These are phyloP conservation scores for Tapirus terrestris DNA, from an alignment of 2,113 vertebrate species.

Conservation along the genomic window DNA sequence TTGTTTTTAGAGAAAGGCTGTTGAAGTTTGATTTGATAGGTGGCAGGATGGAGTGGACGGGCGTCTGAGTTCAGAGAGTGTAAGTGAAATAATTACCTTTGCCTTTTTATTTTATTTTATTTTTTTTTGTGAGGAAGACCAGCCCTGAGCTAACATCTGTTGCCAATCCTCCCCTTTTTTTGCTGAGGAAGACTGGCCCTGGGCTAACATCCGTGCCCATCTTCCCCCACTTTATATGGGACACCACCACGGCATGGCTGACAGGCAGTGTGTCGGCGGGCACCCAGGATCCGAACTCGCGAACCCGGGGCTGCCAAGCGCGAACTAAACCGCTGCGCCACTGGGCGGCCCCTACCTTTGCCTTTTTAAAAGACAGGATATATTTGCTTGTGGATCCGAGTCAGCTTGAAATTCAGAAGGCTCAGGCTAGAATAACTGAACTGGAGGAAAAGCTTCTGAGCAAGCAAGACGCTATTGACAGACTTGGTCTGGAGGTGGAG, in stretches of 20 bases:
- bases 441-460: constrained; percentile 67
- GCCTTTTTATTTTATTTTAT: background rate
- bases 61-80: background rate
- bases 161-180: too few relatives aligned
- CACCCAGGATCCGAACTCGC: too few relatives aligned
- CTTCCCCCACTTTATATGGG: too few relatives aligned
- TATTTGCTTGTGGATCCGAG: constrained; percentile 5
- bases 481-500: background rate
- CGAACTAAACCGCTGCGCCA: too few relatives aligned
- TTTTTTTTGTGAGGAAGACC: too few relatives aligned
- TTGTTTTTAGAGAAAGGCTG: background rate
- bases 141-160: too few relatives aligned
- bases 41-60: background rate
- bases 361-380: constrained; percentile 11
- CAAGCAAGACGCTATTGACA: background rate
- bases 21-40: background rate
- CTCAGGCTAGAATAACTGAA: background rate
- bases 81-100: background rate
- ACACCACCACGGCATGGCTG: too few relatives aligned
- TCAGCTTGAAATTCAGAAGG: constrained; percentile 44
- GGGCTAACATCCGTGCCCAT: too few relatives aligned
- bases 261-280: too few relatives aligned
- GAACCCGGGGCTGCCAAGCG: too few relatives aligned
- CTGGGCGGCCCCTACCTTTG: too few relatives aligned
- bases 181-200: too few relatives aligned